A percentile compares a stretch with the other conserved stretches of the same genome.
Evolutionary conservation across 2,888 invertebrate genomes (phyloP).

Genomic region (Trachelus iudaicus): DNA sequence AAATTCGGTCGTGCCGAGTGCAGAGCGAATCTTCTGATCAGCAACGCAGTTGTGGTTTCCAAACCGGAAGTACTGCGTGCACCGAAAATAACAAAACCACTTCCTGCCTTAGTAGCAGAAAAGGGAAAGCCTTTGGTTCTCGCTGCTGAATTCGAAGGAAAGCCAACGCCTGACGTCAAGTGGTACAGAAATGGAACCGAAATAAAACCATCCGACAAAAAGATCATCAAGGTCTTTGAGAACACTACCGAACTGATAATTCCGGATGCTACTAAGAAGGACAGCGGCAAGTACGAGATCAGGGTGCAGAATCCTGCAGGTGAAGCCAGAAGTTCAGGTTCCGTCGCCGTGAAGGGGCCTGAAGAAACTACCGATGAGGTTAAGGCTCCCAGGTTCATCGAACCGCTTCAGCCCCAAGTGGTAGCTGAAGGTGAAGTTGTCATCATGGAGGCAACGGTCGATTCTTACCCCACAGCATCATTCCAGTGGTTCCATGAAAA

Average conservation of each 20-base stretch:
- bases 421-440: constrained; percentile 81
- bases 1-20: constrained; percentile 79
- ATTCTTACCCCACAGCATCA: constrained; percentile 81
- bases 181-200: constrained; percentile 89
- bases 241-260: constrained; percentile 76
- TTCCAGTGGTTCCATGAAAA: constrained; percentile 89
- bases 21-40: constrained; percentile 77
- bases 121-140: constrained; percentile 77
- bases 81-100: constrained; percentile 81
- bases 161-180: constrained; percentile 78
- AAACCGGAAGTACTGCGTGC: constrained; percentile 71
- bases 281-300: constrained; percentile 90
- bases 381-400: constrained; percentile 78
- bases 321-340: constrained; percentile 83
- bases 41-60: constrained; percentile 65
- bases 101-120: constrained; percentile 79
- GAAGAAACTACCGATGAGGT: constrained; percentile 71
- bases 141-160: constrained; percentile 78
- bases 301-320: constrained; percentile 82
- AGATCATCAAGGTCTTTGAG: constrained; percentile 71
- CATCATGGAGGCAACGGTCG: constrained; percentile 81
- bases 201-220: constrained; percentile 74
- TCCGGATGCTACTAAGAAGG: constrained; percentile 76
- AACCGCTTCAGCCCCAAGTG: constrained; percentile 77
- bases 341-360: constrained; percentile 79